Conservation (phyloP, 1,140 invertebrate genomes). For the Sminthurides bifidus region DNA sequence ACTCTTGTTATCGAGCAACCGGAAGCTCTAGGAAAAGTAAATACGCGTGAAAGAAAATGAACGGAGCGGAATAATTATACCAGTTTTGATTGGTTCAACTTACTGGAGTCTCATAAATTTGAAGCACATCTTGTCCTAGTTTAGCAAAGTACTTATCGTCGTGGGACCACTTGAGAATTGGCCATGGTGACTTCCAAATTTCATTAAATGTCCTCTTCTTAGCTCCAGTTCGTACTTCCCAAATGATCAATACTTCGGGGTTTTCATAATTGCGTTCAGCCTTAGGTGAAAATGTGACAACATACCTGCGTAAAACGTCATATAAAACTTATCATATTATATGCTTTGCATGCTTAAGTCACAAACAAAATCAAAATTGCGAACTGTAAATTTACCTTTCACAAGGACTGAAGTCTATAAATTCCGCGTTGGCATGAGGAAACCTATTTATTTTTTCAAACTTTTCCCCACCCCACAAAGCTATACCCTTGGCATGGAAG, state of each 20-base stretch:
- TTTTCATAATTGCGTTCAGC: constrained; percentile 44
- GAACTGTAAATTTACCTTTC: constrained; percentile 55
- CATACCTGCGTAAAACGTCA: constrained; percentile 46
- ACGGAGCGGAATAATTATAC: background rate
- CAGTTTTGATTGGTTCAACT: constrained; percentile 24
- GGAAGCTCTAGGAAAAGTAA: constrained; percentile 55
- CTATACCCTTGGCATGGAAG: constrained; percentile 88
- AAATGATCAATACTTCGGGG: constrained; percentile 64
- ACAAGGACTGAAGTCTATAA: constrained; percentile 94
- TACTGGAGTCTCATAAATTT: constrained; percentile 88
- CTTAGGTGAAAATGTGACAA: constrained; percentile 80
- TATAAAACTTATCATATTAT: background rate
- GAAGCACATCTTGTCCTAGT: constrained; percentile 69
- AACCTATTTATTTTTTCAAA: constrained; percentile 88
- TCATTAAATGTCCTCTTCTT: constrained; percentile 83
- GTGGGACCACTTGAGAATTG: constrained; percentile 83
- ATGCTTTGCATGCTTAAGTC: background rate
- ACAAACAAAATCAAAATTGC: constrained; percentile 1
- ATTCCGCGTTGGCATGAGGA: constrained; percentile 77
- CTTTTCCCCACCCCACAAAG: constrained; percentile 89
- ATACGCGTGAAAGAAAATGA: background rate
- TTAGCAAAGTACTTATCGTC: constrained; percentile 94
- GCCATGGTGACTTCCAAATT: constrained; percentile 72
- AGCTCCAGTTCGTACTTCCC: constrained; percentile 83
- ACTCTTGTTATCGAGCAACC: constrained; percentile 84